These are phyloP conservation scores for Gallinago stenura DNA, from an alignment of 2,797 vertebrate species.

Conservation along the genomic window DNA sequence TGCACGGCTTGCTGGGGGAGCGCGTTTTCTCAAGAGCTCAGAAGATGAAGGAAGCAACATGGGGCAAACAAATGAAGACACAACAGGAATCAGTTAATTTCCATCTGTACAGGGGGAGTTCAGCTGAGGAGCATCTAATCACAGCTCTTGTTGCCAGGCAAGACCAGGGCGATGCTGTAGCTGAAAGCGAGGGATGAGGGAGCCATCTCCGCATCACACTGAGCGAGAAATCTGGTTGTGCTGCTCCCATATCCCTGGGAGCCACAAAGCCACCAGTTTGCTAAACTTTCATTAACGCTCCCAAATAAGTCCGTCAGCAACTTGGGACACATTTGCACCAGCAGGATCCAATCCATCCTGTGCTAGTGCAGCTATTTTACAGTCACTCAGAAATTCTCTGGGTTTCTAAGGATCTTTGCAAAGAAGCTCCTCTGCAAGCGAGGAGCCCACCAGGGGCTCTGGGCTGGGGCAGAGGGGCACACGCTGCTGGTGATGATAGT, in stretches of 20 bases:
- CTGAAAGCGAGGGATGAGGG: not conserved
- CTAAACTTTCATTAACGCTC: not conserved
- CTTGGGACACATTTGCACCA: not conserved
- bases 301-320: not conserved
- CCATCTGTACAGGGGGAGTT: not conserved
- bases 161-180: not conserved
- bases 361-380: not conserved
- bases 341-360: not conserved
- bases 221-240: not conserved
- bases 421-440: not conserved
- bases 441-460: not conserved
- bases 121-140: not conserved
- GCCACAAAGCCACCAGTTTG: not conserved
- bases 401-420: not conserved
- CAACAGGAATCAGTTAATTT: accelerated
- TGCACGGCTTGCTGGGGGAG: not conserved
- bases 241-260: not conserved
- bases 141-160: not conserved
- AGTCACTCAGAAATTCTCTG: not conserved
- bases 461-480: not conserved
- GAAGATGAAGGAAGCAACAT: not conserved
- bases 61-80: not conserved
- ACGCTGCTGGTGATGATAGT: not conserved
- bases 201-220: accelerated
- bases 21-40: not conserved